Conservation (phyloP, 1,140 invertebrate genomes). For the Doryteuthis pealeii region DNA sequence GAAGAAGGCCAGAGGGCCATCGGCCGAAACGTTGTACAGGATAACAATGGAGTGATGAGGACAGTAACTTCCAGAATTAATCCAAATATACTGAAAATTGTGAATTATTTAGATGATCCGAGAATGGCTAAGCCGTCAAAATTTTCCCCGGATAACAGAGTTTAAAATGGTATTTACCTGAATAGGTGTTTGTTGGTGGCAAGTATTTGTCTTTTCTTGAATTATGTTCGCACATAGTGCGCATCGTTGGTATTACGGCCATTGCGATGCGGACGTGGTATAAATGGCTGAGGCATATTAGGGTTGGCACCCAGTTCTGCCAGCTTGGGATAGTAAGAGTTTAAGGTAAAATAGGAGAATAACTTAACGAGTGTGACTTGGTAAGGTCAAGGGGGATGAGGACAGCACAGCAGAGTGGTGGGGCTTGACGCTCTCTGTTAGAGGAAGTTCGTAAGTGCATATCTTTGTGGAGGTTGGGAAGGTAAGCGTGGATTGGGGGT, state of each 20-base stretch:
- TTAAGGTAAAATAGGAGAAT: too few species aligned
- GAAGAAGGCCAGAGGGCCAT: too few species aligned
- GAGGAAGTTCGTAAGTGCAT: constrained; percentile 1
- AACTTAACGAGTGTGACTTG: not conserved
- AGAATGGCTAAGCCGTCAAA: too few species aligned
- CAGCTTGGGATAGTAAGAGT: constrained; percentile 11
- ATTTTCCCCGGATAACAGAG: too few species aligned
- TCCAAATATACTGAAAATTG: too few species aligned
- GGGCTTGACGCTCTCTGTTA: not conserved
- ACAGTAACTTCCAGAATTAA: too few species aligned
- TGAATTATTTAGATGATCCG: too few species aligned
- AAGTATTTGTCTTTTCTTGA: constrained; percentile 17
- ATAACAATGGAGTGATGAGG: too few species aligned
- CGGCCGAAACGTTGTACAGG: too few species aligned
- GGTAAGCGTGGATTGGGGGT: too few species aligned
- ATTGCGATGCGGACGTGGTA: constrained; percentile 27
- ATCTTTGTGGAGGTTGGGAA: not conserved
- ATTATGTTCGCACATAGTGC: constrained; percentile 11
- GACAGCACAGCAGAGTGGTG: not conserved
- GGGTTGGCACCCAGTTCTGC: constrained; percentile 50
- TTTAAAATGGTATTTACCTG: constrained; percentile 36
- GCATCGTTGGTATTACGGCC: constrained; percentile 25
- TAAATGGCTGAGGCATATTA: constrained; percentile 39
- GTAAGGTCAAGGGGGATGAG: not conserved
- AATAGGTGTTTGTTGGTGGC: constrained; percentile 36